Conservation (phyloP, 2,113 vertebrate genomes). For the Cairina moschata region DNA sequence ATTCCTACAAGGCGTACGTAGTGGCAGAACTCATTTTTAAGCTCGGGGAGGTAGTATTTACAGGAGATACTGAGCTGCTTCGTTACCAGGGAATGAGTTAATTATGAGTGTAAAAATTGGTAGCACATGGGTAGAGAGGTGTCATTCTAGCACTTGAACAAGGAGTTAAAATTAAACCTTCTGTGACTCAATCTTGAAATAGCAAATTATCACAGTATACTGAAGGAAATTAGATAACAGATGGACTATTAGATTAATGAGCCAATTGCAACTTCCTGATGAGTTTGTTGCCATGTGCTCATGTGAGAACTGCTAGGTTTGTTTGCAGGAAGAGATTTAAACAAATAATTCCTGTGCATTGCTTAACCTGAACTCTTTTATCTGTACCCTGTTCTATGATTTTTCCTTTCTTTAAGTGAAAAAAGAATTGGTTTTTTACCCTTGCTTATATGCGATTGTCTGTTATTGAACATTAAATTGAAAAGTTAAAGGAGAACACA, state of each 20-base stretch:
- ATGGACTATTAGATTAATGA: conserved; percentile 35
- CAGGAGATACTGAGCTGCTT: background rate
- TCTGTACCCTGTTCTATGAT: background rate
- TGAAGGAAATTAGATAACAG: conserved; percentile 43
- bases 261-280: background rate
- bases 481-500: background rate
- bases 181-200: background rate
- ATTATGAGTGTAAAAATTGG: background rate
- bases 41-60: background rate
- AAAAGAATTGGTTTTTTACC: background rate
- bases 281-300: conserved; percentile 38
- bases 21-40: conserved; percentile 1
- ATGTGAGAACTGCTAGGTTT: background rate
- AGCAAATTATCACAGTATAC: background rate
- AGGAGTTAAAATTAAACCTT: conserved; percentile 10
- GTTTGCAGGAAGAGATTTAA: conserved; percentile 36
- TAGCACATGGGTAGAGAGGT: background rate
- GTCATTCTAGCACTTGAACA: background rate
- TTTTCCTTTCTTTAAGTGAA: background rate
- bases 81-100: background rate
- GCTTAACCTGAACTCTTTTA: background rate
- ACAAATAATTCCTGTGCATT: background rate
- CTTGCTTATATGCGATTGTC: background rate
- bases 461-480: background rate
- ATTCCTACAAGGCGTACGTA: background rate